Base-by-base conservation (phyloP, 1,140 invertebrate species). In the Drusus annulatus region DNA sequence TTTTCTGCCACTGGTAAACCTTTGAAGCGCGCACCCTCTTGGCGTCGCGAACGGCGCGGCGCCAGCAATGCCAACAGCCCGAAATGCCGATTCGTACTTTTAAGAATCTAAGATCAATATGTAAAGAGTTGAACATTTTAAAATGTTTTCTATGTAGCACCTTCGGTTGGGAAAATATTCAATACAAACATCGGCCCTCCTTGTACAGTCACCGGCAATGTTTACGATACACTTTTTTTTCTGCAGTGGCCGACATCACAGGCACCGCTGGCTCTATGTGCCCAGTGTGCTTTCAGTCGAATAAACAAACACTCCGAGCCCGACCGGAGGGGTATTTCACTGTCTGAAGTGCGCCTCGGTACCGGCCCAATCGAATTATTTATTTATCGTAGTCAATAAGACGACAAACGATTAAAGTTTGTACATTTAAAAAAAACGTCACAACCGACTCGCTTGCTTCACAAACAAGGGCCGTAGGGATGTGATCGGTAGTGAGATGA, bases 81-180 rank as follows among this genome's bases (percentile, higher is more conserved):
- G 56, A 60, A 19, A 21, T 23, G 19, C 23, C 23, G 56, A 60
- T 60, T 19, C 19, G n/a, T 6, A 36, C n/a, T n/a, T 36, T 68
- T 2, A 68, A 68, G 17, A 65, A 25, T 71, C 45, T 71, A 13
- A 21, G 25, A 23, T 52, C 16, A 71, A 71, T 52, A 71, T 51
- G 16, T 51, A 52, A 71, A 71, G 71, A 75, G 52, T 56, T 50
- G 52, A 28, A 45, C 36, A 75, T 75, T 73, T 65, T 75, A 75
- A 75, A 75, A 75, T 75, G 71, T 75, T 75, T 75, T 75, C 54
- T 60, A 58, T 75, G 71, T 75, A 75, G 21, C 71, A 54, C 52
- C 71, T 75, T 50, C n/a, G 62, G 16, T 58, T 75, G 71, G 71
- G 54, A 58, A 75, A 75, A 73, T 54, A 73, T 73, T 16, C 50